Evolutionary conservation across 2,888 invertebrate species (phyloP), one percentile per base, ranked within the genome.

Genomic region (Trilocha varians): DNA sequence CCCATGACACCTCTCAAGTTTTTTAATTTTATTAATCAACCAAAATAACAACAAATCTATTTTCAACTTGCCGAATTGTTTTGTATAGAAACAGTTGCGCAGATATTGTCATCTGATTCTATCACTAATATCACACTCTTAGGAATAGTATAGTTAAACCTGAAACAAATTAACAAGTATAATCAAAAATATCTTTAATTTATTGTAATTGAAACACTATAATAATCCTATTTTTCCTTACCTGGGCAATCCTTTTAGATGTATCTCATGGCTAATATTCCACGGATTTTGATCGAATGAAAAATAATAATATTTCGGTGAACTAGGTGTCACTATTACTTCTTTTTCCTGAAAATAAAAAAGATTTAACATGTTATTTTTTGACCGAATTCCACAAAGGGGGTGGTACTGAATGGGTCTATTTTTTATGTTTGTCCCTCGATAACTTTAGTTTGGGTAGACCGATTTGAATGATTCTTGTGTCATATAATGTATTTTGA

Each of bases 81-180:
- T 68, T 95, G 95, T 55, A 95, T 89, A 1, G 94, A 94, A 6
- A 94, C 87, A 0, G 90, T 88, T 65, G 93, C 91, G 62, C 95
- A 96, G 0, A 88, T 73, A 8, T 89, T 84, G 56, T 89, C 88
- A 3, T 86, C 75, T 0, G 93, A 92, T 32, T 88, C 86, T 5
- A 91, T 80, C 36, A 87, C 80, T 5, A 93, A 67, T 11, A 91
- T 70, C 1, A 91, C 89, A 14, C 75, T 84, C 48, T 78, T 62
- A 52, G 88, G 68, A 39, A 78, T 68, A 0, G 78, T 77, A 57
- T 80, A 78, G 57, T 79, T 79, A 34, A 78, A 75, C 8, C 82
- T 80, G 57, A 1, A 46, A 38, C 11, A 32, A 41, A 47, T 3
- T 34, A 4, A 13, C 13, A 5, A 5, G 36, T 3, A n/a, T n/a